Evolutionary conservation across 2,888 invertebrate species (phyloP).

Genomic region (Polydrusus pterygomalis): DNA sequence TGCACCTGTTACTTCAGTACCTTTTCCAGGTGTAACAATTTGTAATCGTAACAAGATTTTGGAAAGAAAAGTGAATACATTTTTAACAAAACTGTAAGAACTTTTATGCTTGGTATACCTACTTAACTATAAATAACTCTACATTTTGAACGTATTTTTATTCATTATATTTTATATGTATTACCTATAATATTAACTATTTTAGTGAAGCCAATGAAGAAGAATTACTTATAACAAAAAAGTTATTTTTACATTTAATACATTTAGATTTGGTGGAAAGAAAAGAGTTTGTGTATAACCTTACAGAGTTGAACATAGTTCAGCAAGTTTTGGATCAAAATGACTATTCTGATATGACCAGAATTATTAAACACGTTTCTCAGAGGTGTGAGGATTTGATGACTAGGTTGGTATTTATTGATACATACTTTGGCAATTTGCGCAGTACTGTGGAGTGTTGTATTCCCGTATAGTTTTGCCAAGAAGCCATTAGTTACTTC

Average conservation of each 20-base stretch:
- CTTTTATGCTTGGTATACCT: background rate
- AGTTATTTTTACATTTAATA: slow-evolving; percentile 7
- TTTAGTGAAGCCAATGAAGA: slow-evolving; percentile 32
- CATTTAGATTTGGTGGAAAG: background rate
- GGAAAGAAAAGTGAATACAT: slow-evolving; percentile 60
- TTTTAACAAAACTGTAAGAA: slow-evolving; percentile 61
- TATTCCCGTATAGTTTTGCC: too few relatives aligned
- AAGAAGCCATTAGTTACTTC: too few relatives aligned
- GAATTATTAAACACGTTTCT: slow-evolving; percentile 60
- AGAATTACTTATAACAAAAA: background rate
- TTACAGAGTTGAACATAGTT: slow-evolving; percentile 59
- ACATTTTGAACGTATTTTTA: too few relatives aligned
- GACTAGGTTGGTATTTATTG: slow-evolving; percentile 6
- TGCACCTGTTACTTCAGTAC: slow-evolving; percentile 64
- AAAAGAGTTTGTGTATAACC: slow-evolving; percentile 51
- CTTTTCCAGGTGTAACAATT: slow-evolving; percentile 70
- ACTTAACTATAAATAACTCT: too few relatives aligned
- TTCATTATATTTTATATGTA: too few relatives aligned
- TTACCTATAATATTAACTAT: too few relatives aligned
- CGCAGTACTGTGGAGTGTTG: too few relatives aligned
- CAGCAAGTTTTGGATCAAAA: slow-evolving; percentile 63
- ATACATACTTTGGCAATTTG: too few relatives aligned
- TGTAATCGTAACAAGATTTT: slow-evolving; percentile 66
- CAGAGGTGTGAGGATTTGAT: slow-evolving; percentile 65
- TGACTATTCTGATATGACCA: slow-evolving; percentile 56